Conservation (phyloP, 2,113 vertebrate genomes). For the Tachysurus fulvidraco region DNA sequence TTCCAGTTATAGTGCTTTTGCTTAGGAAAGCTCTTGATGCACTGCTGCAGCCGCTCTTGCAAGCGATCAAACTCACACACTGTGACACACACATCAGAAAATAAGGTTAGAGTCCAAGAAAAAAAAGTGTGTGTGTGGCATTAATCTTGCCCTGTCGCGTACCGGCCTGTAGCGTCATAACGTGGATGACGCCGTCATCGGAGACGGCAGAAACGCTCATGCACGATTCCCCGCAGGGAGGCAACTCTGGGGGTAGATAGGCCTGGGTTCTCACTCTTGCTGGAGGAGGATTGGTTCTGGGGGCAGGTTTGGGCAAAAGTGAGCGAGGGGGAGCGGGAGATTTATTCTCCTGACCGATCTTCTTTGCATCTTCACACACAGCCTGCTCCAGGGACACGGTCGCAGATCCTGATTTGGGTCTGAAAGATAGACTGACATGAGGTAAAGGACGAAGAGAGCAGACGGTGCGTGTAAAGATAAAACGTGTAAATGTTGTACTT, state of each 20-base stretch:
- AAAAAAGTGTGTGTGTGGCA: no score
- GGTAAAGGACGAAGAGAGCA: not conserved
- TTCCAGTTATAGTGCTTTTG: slow-evolving; percentile 86
- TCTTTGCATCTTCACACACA: not conserved
- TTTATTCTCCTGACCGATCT: slow-evolving; percentile 28
- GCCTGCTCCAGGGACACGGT: not conserved
- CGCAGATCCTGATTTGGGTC: not conserved
- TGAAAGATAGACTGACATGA: slow-evolving; percentile 14
- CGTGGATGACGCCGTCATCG: slow-evolving; percentile 82
- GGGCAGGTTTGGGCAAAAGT: slow-evolving; percentile 31
- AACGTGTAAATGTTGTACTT: slow-evolving; percentile 39
- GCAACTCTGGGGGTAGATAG: slow-evolving; percentile 80
- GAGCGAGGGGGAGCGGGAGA: not conserved
- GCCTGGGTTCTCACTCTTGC: slow-evolving; percentile 62
- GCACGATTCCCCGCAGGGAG: slow-evolving; percentile 65
- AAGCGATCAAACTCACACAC: slow-evolving; percentile 75
- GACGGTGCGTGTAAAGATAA: not conserved
- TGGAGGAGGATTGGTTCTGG: slow-evolving; percentile 47
- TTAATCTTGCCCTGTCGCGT: not conserved
- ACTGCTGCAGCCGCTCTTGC: slow-evolving; percentile 77
- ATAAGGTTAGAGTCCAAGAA: not conserved
- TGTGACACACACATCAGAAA: slow-evolving; percentile 56
- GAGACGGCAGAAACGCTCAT: slow-evolving; percentile 78
- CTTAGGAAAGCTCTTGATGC: slow-evolving; percentile 79
- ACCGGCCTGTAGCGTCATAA: slow-evolving; percentile 74